phyloP scores from a whole-genome alignment of 2,113 vertebrate species.

The Ctenomys sociabilis region DNA sequence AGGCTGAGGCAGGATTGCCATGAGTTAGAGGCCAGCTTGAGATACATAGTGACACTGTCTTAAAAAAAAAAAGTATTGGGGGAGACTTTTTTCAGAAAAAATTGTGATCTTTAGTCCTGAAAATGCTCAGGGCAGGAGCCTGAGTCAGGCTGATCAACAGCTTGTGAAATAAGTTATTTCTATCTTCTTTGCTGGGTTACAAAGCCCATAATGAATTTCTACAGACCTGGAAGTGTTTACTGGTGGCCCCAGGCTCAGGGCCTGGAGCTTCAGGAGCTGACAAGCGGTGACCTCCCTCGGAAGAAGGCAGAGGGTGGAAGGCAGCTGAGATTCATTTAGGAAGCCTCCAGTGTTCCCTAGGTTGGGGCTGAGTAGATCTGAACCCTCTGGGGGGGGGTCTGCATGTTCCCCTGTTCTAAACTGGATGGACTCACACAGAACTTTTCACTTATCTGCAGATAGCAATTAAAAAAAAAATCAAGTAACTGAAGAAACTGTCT shows the following conservation, averaged over 20 bases:
- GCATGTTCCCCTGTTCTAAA: not conserved
- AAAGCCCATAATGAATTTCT: not conserved
- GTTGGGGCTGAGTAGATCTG: not conserved
- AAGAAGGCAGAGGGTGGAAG: not conserved
- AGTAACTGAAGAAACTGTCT: not conserved
- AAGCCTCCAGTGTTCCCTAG: not conserved
- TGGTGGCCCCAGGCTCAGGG: not conserved
- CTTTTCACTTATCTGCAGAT: not conserved
- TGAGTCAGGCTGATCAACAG: not conserved
- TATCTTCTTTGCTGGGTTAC: not conserved
- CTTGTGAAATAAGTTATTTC: not conserved
- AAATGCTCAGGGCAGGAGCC: not conserved
- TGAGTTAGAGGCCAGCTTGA: not conserved
- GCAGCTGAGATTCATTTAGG: not conserved
- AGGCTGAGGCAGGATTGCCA: not conserved
- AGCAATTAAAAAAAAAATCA: not conserved
- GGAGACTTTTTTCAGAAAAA: not conserved
- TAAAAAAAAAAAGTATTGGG: not conserved
- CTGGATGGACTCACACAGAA: not conserved
- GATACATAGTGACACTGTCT: not conserved
- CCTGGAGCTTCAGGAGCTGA: not conserved
- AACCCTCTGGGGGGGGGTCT: not conserved
- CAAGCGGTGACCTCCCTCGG: accelerated
- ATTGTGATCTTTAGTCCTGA: not conserved
- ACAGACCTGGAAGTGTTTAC: accelerated